Conservation (phyloP, 2,113 vertebrate genomes). For the Zosterops pallidus region DNA sequence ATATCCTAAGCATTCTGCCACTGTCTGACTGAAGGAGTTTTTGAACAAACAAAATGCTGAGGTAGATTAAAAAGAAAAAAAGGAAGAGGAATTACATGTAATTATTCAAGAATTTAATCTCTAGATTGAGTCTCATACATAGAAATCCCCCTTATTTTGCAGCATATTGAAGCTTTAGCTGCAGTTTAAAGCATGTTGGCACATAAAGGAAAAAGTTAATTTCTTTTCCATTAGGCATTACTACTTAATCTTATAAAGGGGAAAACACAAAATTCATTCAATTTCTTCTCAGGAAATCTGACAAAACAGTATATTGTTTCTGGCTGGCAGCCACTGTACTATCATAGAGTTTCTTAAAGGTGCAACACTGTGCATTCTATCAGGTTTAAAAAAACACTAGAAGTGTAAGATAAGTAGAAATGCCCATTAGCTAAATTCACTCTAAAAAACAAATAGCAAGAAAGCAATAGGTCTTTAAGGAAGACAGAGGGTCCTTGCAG, state of each 20-base stretch:
- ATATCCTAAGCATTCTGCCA: background rate
- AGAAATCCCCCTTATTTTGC: background rate
- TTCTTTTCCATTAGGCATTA: background rate
- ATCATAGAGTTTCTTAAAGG: conserved; percentile 18
- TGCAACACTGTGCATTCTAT: background rate
- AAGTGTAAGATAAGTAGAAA: background rate
- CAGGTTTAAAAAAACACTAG: background rate
- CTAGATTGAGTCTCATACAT: background rate
- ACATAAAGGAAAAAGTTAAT: background rate
- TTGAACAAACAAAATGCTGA: background rate
- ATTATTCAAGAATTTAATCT: background rate
- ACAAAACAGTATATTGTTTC: background rate
- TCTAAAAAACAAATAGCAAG: background rate
- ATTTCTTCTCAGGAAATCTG: conserved; percentile 15
- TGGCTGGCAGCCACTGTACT: background rate
- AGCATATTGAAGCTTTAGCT: background rate
- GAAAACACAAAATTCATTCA: background rate
- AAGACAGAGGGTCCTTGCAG: background rate
- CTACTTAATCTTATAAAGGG: background rate
- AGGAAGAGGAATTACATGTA: background rate
- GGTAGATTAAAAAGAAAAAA: background rate
- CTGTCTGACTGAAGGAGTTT: background rate
- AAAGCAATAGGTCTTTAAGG: background rate
- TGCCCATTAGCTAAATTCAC: background rate
- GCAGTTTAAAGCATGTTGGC: background rate